Percentiles rank a stretch among this genome's conserved stretches.
phyloP scores from a whole-genome alignment of 1,140 invertebrate genomes.

The Battus philenor region DNA sequence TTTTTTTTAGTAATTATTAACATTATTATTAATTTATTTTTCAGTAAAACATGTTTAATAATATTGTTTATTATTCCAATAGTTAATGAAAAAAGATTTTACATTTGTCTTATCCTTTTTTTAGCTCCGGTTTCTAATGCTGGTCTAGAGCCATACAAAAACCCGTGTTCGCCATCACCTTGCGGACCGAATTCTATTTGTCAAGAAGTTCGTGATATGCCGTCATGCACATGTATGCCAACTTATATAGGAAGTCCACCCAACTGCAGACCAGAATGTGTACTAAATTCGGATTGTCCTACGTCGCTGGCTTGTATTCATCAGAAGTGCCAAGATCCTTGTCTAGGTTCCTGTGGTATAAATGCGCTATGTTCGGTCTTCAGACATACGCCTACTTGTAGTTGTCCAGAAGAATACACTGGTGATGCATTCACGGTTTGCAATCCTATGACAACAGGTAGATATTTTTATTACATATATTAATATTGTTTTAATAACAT shows the following conservation, averaged over 20 bases:
- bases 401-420: slow-evolving; percentile 81
- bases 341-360: slow-evolving; percentile 82
- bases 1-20: too few species aligned
- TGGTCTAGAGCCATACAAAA: slow-evolving; percentile 74
- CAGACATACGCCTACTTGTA: slow-evolving; percentile 84
- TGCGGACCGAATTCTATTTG: slow-evolving; percentile 85
- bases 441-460: slow-evolving; percentile 69
- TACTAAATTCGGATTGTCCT: slow-evolving; percentile 83
- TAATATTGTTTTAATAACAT: not conserved
- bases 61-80: too few species aligned
- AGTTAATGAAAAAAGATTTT: too few species aligned
- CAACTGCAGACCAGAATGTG: slow-evolving; percentile 85
- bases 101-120: too few species aligned
- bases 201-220: slow-evolving; percentile 77
- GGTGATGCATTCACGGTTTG: slow-evolving; percentile 83
- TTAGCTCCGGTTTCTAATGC: slow-evolving; percentile 57
- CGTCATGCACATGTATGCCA: slow-evolving; percentile 81
- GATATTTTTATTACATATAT: slow-evolving; percentile 6
- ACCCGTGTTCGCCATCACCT: slow-evolving; percentile 85
- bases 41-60: too few species aligned
- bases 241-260: slow-evolving; percentile 83
- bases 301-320: slow-evolving; percentile 81
- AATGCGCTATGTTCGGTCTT: slow-evolving; percentile 83
- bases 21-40: too few species aligned
- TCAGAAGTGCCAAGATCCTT: slow-evolving; percentile 84